phyloP scores from a whole-genome alignment of 2,888 invertebrate species.

The Fissipunctia ypsillon region DNA sequence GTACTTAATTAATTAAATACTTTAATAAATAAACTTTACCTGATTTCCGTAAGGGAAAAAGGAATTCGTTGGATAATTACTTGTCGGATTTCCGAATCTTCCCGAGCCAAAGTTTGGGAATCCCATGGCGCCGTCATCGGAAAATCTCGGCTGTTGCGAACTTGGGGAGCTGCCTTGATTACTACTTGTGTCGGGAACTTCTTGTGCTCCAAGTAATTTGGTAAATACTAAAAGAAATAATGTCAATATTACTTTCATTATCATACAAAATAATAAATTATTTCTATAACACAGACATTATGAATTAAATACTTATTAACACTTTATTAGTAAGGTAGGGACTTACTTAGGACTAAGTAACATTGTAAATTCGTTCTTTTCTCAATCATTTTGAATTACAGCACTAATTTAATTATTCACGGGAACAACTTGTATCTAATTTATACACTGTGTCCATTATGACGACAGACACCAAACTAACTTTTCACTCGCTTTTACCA shows the following conservation, averaged over 20 bases:
- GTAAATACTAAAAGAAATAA: constrained; percentile 53
- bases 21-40: constrained; percentile 62
- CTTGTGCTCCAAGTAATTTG: constrained; percentile 49
- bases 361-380: constrained; percentile 10
- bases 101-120: constrained; percentile 66
- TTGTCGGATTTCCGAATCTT: constrained; percentile 67
- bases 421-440: not conserved
- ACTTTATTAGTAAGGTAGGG: not conserved
- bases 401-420: constrained; percentile 1
- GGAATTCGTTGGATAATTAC: constrained; percentile 71
- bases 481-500: constrained; percentile 3
- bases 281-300: not conserved
- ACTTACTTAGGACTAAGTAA: constrained; percentile 44
- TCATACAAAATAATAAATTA: not conserved
- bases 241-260: not conserved
- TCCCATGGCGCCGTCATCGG: constrained; percentile 50
- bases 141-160: constrained; percentile 66
- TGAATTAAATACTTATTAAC: not conserved
- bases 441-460: constrained; percentile 3
- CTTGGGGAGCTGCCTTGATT: constrained; percentile 43
- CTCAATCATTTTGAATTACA: constrained; percentile 13
- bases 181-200: constrained; percentile 45
- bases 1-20: constrained; percentile 46
- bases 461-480: constrained; percentile 16
- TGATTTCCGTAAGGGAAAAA: constrained; percentile 69